phyloP scores from a whole-genome alignment of 2,888 invertebrate species.

The Schizotus pectinicornis region DNA sequence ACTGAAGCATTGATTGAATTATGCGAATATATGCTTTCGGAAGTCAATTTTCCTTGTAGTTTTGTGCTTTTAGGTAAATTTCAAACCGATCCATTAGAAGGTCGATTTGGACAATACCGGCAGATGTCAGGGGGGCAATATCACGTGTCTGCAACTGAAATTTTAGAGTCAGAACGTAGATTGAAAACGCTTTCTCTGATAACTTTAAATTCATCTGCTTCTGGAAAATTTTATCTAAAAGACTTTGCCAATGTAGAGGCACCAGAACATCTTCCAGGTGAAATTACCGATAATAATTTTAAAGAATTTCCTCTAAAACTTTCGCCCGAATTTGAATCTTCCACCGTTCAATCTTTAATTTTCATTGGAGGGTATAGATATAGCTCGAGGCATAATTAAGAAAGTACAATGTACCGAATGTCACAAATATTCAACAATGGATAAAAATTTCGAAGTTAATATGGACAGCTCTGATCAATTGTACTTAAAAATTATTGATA shows the following conservation, averaged over 20 bases:
- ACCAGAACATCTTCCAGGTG: neutral
- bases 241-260: neutral
- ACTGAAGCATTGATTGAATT: conserved; percentile 5
- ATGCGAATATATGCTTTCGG: conserved; percentile 11
- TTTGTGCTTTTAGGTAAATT: conserved; percentile 31
- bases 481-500: neutral
- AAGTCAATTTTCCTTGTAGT: too few relatives aligned
- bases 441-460: neutral
- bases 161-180: neutral
- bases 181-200: neutral
- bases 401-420: neutral
- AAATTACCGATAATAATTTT: neutral
- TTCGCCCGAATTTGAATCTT: neutral
- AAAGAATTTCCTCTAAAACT: neutral
- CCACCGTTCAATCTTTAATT: neutral
- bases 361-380: neutral
- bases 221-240: neutral
- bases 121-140: conserved; percentile 29
- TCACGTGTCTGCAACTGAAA: conserved; percentile 5
- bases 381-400: neutral
- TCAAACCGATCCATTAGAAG: conserved; percentile 33
- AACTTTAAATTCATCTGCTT: neutral
- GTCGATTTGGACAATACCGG: conserved; percentile 29
- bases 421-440: neutral
- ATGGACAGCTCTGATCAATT: neutral